These are phyloP conservation scores for Itoplectis maculator DNA, from an alignment of 2,888 invertebrate genomes.

Conservation along the genomic window DNA sequence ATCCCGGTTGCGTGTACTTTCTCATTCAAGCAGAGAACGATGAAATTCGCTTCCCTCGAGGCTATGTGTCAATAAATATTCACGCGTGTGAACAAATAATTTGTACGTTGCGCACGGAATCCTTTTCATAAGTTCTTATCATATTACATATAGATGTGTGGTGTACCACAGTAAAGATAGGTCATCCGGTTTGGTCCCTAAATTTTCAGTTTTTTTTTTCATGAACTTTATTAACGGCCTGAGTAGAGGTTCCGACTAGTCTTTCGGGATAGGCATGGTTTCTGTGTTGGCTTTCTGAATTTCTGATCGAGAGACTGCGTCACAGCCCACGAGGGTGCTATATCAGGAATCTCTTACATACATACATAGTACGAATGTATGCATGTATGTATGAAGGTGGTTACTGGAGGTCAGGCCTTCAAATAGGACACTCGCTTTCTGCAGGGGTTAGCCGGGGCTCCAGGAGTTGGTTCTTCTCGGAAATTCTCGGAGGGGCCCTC, in stretches of 20 bases:
- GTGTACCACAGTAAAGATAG: constrained; percentile 34
- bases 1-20: constrained; percentile 1
- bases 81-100: constrained; percentile 29
- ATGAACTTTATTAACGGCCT: constrained; percentile 47
- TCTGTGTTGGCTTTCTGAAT: constrained; percentile 53
- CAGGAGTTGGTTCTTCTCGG: constrained; percentile 13
- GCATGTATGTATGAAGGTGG: constrained; percentile 13
- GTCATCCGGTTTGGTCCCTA: constrained; percentile 54
- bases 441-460: constrained; percentile 4
- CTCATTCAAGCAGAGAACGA: neutral
- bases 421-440: constrained; percentile 18
- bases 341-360: constrained; percentile 33
- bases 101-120: constrained; percentile 12
- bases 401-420: constrained; percentile 2
- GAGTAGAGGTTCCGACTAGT: constrained; percentile 18
- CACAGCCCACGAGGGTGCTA: constrained; percentile 25
- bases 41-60: neutral
- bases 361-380: constrained; percentile 13
- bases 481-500: constrained; percentile 12
- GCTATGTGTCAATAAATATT: constrained; percentile 29
- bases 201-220: constrained; percentile 58
- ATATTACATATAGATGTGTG: constrained; percentile 33
- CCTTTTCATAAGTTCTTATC: constrained; percentile 32
- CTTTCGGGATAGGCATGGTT: constrained; percentile 11
- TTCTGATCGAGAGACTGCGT: constrained; percentile 55